These are phyloP conservation scores for Iguana delicatissima DNA, from an alignment of 2,797 vertebrate species.

Conservation along the genomic window DNA sequence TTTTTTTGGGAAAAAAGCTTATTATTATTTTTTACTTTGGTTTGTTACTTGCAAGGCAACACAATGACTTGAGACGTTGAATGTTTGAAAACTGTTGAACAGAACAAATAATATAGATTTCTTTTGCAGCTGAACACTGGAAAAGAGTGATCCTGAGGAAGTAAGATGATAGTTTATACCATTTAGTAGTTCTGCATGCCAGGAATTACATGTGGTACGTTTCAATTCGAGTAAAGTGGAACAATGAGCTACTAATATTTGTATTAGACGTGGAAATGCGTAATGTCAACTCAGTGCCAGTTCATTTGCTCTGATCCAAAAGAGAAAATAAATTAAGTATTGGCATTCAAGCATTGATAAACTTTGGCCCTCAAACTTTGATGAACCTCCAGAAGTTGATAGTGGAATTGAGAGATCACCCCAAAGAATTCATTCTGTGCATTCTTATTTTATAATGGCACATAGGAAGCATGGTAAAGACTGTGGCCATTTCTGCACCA, in stretches of 20 bases:
- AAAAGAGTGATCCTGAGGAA: background rate
- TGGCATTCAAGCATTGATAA: background rate
- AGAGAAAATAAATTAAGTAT: too few relatives aligned
- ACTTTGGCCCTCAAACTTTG: background rate
- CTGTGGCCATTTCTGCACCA: too few relatives aligned
- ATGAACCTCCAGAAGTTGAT: background rate
- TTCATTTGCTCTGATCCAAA: too few relatives aligned
- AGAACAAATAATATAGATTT: background rate
- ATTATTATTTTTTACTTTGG: slow-evolving; percentile 39
- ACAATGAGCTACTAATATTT: background rate
- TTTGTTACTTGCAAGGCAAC: background rate
- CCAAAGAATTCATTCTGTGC: background rate
- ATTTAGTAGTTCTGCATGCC: background rate
- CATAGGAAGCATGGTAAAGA: background rate
- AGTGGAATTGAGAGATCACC: background rate
- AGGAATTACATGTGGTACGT: background rate
- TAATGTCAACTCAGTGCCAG: background rate
- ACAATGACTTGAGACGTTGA: background rate
- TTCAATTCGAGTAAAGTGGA: background rate
- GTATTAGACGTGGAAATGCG: background rate
- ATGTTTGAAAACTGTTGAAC: background rate
- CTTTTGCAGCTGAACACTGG: background rate
- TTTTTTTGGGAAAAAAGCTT: too few relatives aligned
- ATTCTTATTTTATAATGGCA: background rate
- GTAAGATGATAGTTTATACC: background rate